phyloP scores from a whole-genome alignment of 2,797 vertebrate genomes.

The Lithobates sylvaticus region DNA sequence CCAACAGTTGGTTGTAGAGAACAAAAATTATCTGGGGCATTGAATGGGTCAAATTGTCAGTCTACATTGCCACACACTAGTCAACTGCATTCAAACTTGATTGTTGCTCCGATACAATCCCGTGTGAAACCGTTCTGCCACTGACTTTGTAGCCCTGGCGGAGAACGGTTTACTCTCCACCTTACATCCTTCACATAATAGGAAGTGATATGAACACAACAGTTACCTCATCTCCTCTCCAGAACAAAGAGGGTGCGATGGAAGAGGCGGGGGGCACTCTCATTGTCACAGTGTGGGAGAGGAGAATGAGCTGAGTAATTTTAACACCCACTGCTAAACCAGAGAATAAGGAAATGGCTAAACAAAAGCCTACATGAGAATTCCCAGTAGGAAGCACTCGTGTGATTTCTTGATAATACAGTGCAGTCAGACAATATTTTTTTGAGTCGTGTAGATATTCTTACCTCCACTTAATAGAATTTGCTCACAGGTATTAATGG shows the following conservation, averaged over 20 bases:
- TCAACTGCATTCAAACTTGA: too few relatives aligned
- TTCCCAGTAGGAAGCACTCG: not conserved
- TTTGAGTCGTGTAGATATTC: too few relatives aligned
- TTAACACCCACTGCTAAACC: not conserved
- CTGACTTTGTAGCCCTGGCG: not conserved
- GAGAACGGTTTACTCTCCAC: not conserved
- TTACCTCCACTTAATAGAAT: too few relatives aligned
- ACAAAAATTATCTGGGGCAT: too few relatives aligned
- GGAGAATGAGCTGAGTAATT: slow-evolving; percentile 8
- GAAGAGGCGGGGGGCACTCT: not conserved
- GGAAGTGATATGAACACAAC: slow-evolving; percentile 1
- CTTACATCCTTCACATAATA: not conserved
- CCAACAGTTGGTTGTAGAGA: too few relatives aligned
- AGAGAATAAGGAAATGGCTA: not conserved
- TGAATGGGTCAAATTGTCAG: too few relatives aligned
- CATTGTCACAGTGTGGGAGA: slow-evolving; percentile 31
- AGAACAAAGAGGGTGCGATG: slow-evolving; percentile 13
- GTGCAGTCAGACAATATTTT: too few relatives aligned
- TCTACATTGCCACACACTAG: too few relatives aligned
- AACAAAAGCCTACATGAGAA: not conserved
- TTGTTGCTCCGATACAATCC: too few relatives aligned
- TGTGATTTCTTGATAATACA: slow-evolving; percentile 4
- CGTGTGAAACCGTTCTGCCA: too few relatives aligned
- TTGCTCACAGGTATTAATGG: too few relatives aligned
- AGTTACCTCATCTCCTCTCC: slow-evolving; percentile 26